phyloP scores from a whole-genome alignment of 2,113 vertebrate genomes.

The Budorcas taxicolor region DNA sequence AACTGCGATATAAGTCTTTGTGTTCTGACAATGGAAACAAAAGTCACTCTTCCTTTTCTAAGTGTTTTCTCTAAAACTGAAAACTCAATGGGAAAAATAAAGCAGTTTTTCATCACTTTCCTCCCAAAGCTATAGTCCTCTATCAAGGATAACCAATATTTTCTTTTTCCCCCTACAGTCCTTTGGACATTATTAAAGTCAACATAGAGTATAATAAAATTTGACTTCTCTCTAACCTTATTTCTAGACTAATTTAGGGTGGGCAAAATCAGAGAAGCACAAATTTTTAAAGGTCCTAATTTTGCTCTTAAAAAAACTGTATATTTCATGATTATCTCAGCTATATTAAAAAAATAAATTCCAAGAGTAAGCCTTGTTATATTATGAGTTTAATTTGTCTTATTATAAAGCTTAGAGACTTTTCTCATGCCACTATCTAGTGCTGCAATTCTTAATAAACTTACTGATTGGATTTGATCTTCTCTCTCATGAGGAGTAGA shows the following conservation, averaged over 20 bases:
- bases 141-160: background rate
- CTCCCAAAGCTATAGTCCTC: background rate
- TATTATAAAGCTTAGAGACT: background rate
- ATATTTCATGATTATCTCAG: slow-evolving; percentile 52
- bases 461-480: background rate
- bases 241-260: slow-evolving; percentile 52
- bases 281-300: slow-evolving; percentile 6
- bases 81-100: background rate
- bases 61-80: background rate
- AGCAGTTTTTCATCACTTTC: background rate
- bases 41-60: background rate
- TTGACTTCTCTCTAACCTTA: slow-evolving; percentile 26
- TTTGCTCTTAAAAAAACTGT: slow-evolving; percentile 37
- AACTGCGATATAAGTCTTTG: background rate
- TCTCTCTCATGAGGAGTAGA: background rate
- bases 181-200: slow-evolving; percentile 28
- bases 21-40: background rate
- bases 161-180: background rate
- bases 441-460: background rate
- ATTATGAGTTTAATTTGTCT: slow-evolving; percentile 7
- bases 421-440: background rate
- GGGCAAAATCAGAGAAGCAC: slow-evolving; percentile 36
- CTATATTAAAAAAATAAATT: background rate
- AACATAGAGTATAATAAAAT: slow-evolving; percentile 38
- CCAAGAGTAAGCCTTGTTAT: background rate